These are phyloP conservation scores for Tapirus indicus DNA, from an alignment of 2,797 vertebrate species.

Conservation along the genomic window DNA sequence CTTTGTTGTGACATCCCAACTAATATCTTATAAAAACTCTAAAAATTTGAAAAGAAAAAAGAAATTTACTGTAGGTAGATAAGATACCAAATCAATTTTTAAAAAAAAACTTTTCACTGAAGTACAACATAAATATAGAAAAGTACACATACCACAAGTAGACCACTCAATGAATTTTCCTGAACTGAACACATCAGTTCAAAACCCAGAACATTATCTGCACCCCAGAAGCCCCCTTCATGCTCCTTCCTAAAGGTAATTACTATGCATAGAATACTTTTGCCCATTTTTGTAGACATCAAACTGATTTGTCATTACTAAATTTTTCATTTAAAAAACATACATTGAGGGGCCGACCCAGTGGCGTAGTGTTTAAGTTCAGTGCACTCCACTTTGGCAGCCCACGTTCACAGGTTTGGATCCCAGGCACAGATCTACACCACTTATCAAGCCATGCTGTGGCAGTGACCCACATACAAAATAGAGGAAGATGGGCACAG, in stretches of 20 bases:
- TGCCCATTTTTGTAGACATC: background rate
- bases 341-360: background rate
- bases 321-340: slow-evolving; percentile 2
- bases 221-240: background rate
- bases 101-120: background rate
- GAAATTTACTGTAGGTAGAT: background rate
- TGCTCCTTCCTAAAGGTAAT: background rate
- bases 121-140: background rate
- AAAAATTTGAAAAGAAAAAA: background rate
- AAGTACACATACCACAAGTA: background rate
- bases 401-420: too few species aligned
- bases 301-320: background rate
- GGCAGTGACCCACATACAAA: too few species aligned
- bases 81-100: background rate
- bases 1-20: background rate
- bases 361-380: too few species aligned
- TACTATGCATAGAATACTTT: background rate
- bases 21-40: background rate
- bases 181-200: background rate
- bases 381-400: too few species aligned
- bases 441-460: too few species aligned
- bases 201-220: background rate
- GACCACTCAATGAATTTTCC: background rate
- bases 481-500: too few species aligned
- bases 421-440: too few species aligned